Evolutionary conservation across 2,888 invertebrate genomes (phyloP).

Genomic region (Troides aeacus): DNA sequence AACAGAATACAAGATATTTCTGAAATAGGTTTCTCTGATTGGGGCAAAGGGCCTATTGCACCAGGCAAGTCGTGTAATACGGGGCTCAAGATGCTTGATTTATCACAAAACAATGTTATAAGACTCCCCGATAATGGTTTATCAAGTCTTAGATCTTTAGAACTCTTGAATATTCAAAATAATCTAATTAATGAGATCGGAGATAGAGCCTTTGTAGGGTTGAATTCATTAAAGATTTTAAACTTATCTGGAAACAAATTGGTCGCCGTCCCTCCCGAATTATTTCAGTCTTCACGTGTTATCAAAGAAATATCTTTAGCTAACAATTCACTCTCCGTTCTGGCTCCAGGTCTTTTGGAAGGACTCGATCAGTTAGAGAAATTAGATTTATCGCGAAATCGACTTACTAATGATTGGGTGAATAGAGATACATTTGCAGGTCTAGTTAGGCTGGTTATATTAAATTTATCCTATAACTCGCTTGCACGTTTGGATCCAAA

Average conservation of each 20-base stretch:
- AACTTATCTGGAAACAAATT: slow-evolving; percentile 91
- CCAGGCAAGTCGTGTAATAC: slow-evolving; percentile 86
- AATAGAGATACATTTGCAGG: slow-evolving; percentile 88
- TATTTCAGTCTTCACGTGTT: slow-evolving; percentile 86
- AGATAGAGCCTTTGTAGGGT: slow-evolving; percentile 86
- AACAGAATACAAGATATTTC: slow-evolving; percentile 89
- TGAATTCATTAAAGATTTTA: slow-evolving; percentile 84
- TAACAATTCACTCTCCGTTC: slow-evolving; percentile 88
- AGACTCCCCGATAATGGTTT: slow-evolving; percentile 85
- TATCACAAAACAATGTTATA: slow-evolving; percentile 86
- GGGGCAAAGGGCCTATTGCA: slow-evolving; percentile 83
- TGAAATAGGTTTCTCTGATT: slow-evolving; percentile 87
- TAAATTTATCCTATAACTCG: slow-evolving; percentile 87
- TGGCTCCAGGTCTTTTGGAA: slow-evolving; percentile 87
- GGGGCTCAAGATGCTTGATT: slow-evolving; percentile 84
- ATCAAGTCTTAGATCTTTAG: slow-evolving; percentile 84
- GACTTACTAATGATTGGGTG: slow-evolving; percentile 87
- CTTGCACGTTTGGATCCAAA: slow-evolving; percentile 85
- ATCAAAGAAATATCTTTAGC: slow-evolving; percentile 86
- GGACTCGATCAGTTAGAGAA: slow-evolving; percentile 86
- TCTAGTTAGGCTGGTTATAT: slow-evolving; percentile 84
- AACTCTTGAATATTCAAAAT: slow-evolving; percentile 85
- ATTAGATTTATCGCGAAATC: slow-evolving; percentile 87
- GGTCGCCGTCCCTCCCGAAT: slow-evolving; percentile 87
- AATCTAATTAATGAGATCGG: slow-evolving; percentile 88